Base-by-base conservation (phyloP, 1,140 invertebrate species). In the Varroa destructor region DNA sequence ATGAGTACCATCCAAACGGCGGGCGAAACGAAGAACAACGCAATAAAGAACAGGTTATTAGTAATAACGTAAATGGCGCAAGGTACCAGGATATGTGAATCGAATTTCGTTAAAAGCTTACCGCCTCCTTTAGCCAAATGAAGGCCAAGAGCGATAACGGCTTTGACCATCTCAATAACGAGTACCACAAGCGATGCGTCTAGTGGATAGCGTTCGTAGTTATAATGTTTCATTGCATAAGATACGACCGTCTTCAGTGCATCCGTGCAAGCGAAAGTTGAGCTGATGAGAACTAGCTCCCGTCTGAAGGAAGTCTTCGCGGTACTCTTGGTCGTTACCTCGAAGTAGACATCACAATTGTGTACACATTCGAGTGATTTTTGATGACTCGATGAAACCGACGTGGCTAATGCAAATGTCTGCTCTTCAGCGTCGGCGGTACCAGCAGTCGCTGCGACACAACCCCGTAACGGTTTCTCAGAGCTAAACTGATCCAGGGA, bases 1-100 rank as follows among this genome's bases (percentile, higher is more conserved):
- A 14, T 36, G 12, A 67, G 46, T 4, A 67, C 61, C 10, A 67
- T n/a, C 61, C 61, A 67, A 43, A 40, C 46, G 40, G 61, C 61
- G 2, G 61, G 61, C 14, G 12, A 43, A 12, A 67, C 37, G 61
- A 43, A 67, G 46, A 43, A 37, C 46, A 67, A 37, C 12, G 61
- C 61, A 12, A 37, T 14, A 8, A 25, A 67, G 61, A 67, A 67
- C 61, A 67, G 8, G 37, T 67, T 67, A 46, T 67, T 67, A 2
- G 61, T 67, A 10, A 67, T 14, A 1, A 8, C 61, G 37, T 67
- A 67, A 12, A 67, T 40, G 3, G 37, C n/a, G 46, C 61, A 67
- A 4, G 61, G 61, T 37, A 67, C 14, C 12, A 40, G 10, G 1
- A 67, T 67, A 14, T 8, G 40, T 12, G 61, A 40, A 40, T 67